Evolutionary conservation across 2,113 vertebrate genomes (phyloP), one percentile per base, ranked within the genome.

Genomic region (Oxyruncus cristatus): DNA sequence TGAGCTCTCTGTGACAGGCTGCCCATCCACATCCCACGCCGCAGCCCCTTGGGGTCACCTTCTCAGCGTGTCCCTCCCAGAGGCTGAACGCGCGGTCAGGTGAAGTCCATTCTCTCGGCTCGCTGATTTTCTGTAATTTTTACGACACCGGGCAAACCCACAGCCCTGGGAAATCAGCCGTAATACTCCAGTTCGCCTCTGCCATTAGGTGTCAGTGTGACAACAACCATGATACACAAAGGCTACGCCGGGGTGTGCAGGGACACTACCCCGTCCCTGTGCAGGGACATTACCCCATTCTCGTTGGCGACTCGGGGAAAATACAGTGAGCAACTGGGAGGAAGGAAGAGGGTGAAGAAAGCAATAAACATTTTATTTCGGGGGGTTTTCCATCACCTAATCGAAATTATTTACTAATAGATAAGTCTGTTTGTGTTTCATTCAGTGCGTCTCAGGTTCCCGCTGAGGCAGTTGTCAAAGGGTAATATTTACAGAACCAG

Each of bases 191-290:
- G 26, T 92, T 92, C 73, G 0, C 58, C 19, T 93, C 91, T 96
- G 92, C 94, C 95, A 75, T 93, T 96, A 96, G 96, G 91, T 96
- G 96, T 96, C 96, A 97, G 94, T 97, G 95, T 96, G 96, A 96
- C 96, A 96, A 88, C 96, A 95, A 96, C 88, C 96, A 85, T 89
- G 28, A 39, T 70, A 30, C 33, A 62, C 72, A 53, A 89, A 81
- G 73, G 61, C 85, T 75, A 1, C 4, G 33, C 52, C 5, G 19
- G 75, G 59, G 30, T 3, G 2, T 24, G n/a, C 63, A 8, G 88
- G n/a, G 44, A 37, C 35, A 15, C 73, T 80, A 20, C 65, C 49
- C 50, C 35, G 44, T 75, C 74, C 80, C n/a, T 3, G 2, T 24
- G n/a, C 63, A 8, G 88, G n/a, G 44, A 37, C 35, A 15, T 68